These are phyloP conservation scores for Percopsis omiscomaycus DNA, from an alignment of 2,797 vertebrate genomes.

Conservation along the genomic window DNA sequence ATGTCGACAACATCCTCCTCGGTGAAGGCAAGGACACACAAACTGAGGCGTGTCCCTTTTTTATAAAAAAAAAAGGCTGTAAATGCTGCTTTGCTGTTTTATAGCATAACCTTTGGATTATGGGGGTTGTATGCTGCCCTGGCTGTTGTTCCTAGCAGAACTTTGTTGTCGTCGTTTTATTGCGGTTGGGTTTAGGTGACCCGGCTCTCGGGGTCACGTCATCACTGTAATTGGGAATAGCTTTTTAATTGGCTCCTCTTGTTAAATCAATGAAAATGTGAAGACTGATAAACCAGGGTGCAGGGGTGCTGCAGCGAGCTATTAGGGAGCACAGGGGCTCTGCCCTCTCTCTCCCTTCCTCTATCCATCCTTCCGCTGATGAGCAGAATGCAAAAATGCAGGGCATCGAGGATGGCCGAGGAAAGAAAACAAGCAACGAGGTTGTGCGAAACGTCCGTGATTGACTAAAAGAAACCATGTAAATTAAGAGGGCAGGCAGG, in stretches of 20 bases:
- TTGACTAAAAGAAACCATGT: too few relatives aligned
- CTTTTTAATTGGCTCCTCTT: conserved; percentile 48
- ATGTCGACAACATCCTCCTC: too few relatives aligned
- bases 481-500: too few relatives aligned
- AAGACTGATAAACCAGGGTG: conserved; percentile 37
- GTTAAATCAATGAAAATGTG: conserved; percentile 1
- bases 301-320: conserved; percentile 21
- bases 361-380: neutral
- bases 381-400: too few relatives aligned
- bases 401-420: too few relatives aligned
- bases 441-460: too few relatives aligned
- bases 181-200: conserved; percentile 18
- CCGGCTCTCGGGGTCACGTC: conserved; percentile 30
- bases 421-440: too few relatives aligned
- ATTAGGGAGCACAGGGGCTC: neutral
- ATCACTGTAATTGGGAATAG: conserved; percentile 34
- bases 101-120: conserved; percentile 12
- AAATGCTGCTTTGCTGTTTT: conserved; percentile 6
- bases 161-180: conserved; percentile 28
- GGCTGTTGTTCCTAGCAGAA: conserved; percentile 27
- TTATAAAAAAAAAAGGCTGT: too few relatives aligned
- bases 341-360: neutral
- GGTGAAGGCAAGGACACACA: too few relatives aligned
- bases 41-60: too few relatives aligned
- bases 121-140: conserved; percentile 5